Evolutionary conservation across 2,113 vertebrate species (phyloP), one percentile per base, ranked within the genome.

Genomic region (Puffinus mauretanicus): DNA sequence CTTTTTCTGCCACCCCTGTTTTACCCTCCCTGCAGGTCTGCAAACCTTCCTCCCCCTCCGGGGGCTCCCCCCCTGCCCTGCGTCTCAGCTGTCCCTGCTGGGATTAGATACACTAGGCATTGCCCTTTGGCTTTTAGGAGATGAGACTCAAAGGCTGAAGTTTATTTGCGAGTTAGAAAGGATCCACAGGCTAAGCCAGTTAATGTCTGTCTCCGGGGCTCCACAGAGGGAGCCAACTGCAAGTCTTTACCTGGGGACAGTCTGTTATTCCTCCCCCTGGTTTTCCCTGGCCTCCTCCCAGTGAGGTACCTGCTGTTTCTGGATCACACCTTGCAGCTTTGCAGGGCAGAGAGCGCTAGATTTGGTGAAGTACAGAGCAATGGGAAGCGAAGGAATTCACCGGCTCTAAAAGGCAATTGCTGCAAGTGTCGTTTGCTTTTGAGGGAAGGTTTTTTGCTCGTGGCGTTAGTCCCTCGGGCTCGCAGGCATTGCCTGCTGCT

Each of bases 21-120:
- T 34, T 9, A 40, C 13, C 32, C 21, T 42, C 38, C 57, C 18
- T 13, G 19, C 18, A 13, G 34, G 38, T 30, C 44, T 65, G 19
- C 57, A 55, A 83, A 24, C 52, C 52, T 27, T 36, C 26, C 26
- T 42, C 21, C 40, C 49, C 14, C 20, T 44, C 14, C 13, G 3
- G 16, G 38, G 55, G 52, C 52, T 26, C 47, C 69, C 30, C 2
- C 1, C 27, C 13, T 65, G n/a, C 29, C 29, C 57, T 2, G 12
- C 6, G 16, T 13, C 64, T 61, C 69, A 15, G 52, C 30, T 38
- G 24, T 55, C 22, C 42, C 76, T 3, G 0, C 0, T 4, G 5
- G 36, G 32, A 5, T 34, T 20, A 42, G 22, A 10, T 5, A 5
- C 44, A 3, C 15, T 2, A 8, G 25, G 1, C 4, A 1, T 34